Base-by-base conservation (phyloP, 2,797 vertebrate species). In the Melopsittacus undulatus region DNA sequence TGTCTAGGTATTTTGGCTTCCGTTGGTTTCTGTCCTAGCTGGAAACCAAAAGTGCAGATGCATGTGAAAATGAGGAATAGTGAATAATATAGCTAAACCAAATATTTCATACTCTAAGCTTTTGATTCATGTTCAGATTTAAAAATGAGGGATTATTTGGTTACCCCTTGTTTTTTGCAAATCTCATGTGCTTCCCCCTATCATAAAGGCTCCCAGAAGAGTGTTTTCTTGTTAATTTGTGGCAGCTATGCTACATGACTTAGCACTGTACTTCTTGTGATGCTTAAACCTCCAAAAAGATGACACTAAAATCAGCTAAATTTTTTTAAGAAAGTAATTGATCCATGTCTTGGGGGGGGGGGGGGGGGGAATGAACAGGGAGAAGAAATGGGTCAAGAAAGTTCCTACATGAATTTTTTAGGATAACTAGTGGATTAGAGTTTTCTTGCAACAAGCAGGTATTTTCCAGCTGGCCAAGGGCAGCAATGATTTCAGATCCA, bases 1-100 rank as follows among this genome's bases (percentile, higher is more conserved):
- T 96, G 95, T 97, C 96, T 97, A 95, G 96, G 93, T 94, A 95
- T 97, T 96, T 95, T 96, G 93, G 92, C 92, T 93, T 95, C 82
- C 36, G 29, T 93, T 95, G 78, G 38, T 92, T 97, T 97, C 88
- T 94, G 81, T 90, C 59, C 68, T 80, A 92, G 77, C 54, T 97
- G 94, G 79, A 95, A 96, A 95, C 38, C 29, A 92, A 89, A 96
- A 66, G 18, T 83, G 63, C 52, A 88, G 62, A 94, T 81, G 81
- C 21, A 91, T 90, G 45, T 92, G 81, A 88, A 96, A 96, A 92
- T 52, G 57, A 76, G 68, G 87, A 97, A 94, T 81, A 52, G 26
- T 52, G 56, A 83, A 87, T 87, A 93, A 76, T 46, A 56, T 23
- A 81, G n/a, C 52, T 92, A 52, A 86, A 83, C 14, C n/a, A 36